Evolutionary conservation across 2,797 vertebrate species (phyloP).

Genomic region (Epinephelus malabaricus): DNA sequence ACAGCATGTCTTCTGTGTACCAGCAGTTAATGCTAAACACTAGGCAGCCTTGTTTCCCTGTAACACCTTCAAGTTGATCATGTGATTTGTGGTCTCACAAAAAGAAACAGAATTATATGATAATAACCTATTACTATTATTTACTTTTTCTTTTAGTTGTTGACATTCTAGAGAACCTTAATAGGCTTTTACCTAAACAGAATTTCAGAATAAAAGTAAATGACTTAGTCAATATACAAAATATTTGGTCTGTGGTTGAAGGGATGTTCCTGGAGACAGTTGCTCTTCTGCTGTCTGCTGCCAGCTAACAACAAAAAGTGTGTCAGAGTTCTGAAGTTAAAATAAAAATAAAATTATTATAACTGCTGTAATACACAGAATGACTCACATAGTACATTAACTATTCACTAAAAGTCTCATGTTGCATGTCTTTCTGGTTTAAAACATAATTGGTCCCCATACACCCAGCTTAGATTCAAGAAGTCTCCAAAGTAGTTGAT

Average conservation of each 20-base stretch:
- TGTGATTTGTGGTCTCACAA: too few species aligned
- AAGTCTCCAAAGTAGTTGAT: too few species aligned
- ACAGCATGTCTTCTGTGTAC: neutral
- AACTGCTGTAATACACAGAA: neutral
- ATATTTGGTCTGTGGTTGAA: neutral
- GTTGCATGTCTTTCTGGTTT: neutral
- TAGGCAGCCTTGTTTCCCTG: neutral
- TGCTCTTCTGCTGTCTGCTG: constrained; percentile 42
- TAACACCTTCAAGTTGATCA: too few species aligned
- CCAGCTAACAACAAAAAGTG: neutral
- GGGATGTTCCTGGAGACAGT: neutral
- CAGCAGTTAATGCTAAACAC: neutral
- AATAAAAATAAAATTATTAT: neutral
- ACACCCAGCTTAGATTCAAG: too few species aligned
- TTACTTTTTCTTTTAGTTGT: neutral
- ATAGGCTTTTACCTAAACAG: neutral
- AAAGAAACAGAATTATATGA: too few species aligned
- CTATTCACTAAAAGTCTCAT: neutral
- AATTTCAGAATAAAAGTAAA: neutral
- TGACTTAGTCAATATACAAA: neutral
- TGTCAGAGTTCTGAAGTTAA: neutral
- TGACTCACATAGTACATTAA: neutral
- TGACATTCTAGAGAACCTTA: neutral
- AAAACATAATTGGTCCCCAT: neutral
- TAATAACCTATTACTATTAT: too few species aligned